A percentile compares a stretch with the other conserved stretches of the same genome.
phyloP scores from a whole-genome alignment of 2,113 vertebrate genomes.

The Rhinoderma darwinii region DNA sequence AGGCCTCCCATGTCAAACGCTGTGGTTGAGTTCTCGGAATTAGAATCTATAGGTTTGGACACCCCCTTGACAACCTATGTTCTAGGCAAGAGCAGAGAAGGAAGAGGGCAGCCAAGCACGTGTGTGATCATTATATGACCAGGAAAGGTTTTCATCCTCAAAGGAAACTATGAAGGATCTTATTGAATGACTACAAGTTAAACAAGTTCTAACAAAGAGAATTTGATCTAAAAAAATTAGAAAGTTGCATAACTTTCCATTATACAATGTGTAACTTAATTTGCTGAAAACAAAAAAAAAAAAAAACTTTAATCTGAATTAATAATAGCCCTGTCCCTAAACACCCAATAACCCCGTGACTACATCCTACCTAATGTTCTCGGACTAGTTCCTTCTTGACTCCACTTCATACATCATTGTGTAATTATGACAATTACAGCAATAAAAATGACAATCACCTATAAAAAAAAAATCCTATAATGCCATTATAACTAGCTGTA shows the following conservation, averaged over 20 bases:
- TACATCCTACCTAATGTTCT: neutral
- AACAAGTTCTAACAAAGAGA: neutral
- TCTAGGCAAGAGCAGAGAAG: no score
- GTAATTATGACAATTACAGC: constrained; percentile 44
- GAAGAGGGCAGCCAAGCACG: no score
- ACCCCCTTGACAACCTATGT: no score
- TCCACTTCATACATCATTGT: neutral
- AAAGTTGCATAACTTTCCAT: neutral
- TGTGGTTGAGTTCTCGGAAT: no score
- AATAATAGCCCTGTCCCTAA: no score
- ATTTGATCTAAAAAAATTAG: neutral
- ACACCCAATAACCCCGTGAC: neutral
- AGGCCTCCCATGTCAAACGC: no score
- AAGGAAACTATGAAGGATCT: neutral
- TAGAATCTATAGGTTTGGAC: no score
- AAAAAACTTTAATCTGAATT: neutral
- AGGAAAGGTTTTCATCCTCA: neutral
- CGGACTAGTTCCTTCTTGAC: neutral
- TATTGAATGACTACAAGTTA: neutral
- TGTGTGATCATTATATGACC: neutral
- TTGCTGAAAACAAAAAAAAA: neutral
- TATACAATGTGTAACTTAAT: neutral
- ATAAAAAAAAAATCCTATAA: neutral
- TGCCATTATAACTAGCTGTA: constrained; percentile 4
- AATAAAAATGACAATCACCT: neutral